phyloP scores from a whole-genome alignment of 2,113 vertebrate species.

The Tenebrosternarchus preto region DNA sequence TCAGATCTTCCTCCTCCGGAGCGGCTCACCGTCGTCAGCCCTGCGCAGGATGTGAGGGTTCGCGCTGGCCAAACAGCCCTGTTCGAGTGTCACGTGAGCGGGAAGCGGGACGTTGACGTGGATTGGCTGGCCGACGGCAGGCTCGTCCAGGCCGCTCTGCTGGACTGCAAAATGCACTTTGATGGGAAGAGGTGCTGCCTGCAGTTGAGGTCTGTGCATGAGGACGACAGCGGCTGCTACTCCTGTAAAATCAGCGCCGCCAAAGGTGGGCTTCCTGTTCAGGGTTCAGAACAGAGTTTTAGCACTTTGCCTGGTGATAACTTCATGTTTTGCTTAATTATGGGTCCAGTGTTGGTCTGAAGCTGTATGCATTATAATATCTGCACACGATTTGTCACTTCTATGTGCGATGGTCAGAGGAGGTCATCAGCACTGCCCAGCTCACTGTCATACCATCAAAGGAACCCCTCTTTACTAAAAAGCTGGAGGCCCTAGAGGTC shows the following conservation, averaged over 20 bases:
- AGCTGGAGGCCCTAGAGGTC: slow-evolving; percentile 84
- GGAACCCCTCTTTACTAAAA: slow-evolving; percentile 88
- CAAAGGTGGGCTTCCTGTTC: slow-evolving; percentile 78
- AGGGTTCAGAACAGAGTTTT: no score
- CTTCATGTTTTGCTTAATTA: background rate
- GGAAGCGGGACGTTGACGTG: slow-evolving; percentile 87
- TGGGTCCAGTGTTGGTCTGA: background rate
- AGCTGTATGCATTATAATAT: background rate
- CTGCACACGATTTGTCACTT: background rate
- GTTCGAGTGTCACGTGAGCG: slow-evolving; percentile 87
- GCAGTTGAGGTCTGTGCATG: slow-evolving; percentile 89
- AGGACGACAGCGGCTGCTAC: slow-evolving; percentile 91
- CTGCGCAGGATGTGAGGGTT: slow-evolving; percentile 81
- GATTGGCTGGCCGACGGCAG: slow-evolving; percentile 93
- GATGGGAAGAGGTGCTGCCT: slow-evolving; percentile 89
- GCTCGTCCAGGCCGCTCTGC: slow-evolving; percentile 91
- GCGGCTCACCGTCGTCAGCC: slow-evolving; percentile 78
- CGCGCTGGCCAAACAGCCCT: slow-evolving; percentile 87
- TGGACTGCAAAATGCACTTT: slow-evolving; percentile 98
- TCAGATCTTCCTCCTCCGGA: slow-evolving; percentile 73
- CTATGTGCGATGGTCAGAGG: slow-evolving; percentile 72
- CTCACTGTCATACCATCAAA: slow-evolving; percentile 83
- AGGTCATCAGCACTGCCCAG: slow-evolving; percentile 86
- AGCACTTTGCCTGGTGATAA: no score
- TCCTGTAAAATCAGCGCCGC: slow-evolving; percentile 93